Base-by-base conservation (phyloP, 2,888 invertebrate species). In the Abrostola tripartita region DNA sequence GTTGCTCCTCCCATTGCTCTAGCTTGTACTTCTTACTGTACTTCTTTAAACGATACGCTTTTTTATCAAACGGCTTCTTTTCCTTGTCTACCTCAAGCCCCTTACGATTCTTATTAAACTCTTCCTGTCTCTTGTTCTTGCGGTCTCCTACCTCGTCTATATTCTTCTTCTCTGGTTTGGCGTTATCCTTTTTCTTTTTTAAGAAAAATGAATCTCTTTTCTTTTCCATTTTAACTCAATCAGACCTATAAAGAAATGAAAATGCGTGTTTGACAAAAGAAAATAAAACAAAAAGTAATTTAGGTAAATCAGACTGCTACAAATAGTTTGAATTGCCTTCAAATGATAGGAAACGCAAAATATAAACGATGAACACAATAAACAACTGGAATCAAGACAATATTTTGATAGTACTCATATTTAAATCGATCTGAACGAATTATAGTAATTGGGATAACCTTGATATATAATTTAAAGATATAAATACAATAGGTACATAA, bases 1-100 rank as follows among this genome's bases (percentile, higher is more conserved):
- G 92, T 70, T 94, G 95, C 55, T 96, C 96, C 76, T 97, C 96
- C 96, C 96, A 97, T 84, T 96, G 95, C 42, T 96, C 94, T 24
- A 97, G 88, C 88, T 96, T 96, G 70, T 96, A 96, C 81, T 96
- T 96, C 59, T 96, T 96, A 79, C 96, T 96, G 81, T 97, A 97
- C 81, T 96, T 96, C 77, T 96, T 95, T 41, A 96, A 78, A 41
- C 97, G 92, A 82, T 96, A 97, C 37, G 95, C 91, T 72, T 96
- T 96, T 81, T 97, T 97, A 78, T 97, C 96, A 84, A 97, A 97
- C 0, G 95, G 95, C 83, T 95, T 96, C 78, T 96, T 96, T 0
- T 86, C 87, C 35, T 74, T 56, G 9, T 76, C 68, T 68, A 72
- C 41, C 64, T 62, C 61, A 65, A 70, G 42, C 7, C 61, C 80